A percentile compares a stretch with the other conserved stretches of the same genome.
phyloP scores from a whole-genome alignment of 2,888 invertebrate species.

The Ctenicera cuprea region DNA sequence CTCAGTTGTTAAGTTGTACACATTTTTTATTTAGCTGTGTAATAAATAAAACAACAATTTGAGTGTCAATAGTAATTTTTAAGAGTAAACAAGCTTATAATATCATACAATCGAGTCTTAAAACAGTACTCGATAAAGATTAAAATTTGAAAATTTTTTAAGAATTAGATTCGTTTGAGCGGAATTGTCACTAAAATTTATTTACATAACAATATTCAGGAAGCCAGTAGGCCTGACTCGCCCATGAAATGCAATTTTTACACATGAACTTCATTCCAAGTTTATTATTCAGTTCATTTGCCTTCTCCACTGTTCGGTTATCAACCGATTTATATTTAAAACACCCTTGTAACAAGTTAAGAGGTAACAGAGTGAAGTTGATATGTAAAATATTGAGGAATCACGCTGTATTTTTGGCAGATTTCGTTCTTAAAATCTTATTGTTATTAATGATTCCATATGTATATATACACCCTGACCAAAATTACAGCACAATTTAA shows the following conservation, averaged over 20 bases:
- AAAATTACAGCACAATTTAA: slow-evolving; percentile 44
- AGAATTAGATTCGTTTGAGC: slow-evolving; percentile 57
- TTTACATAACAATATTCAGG: slow-evolving; percentile 55
- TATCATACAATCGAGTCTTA: slow-evolving; percentile 63
- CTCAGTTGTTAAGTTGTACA: background rate
- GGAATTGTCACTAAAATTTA: slow-evolving; percentile 54
- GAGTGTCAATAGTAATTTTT: slow-evolving; percentile 63
- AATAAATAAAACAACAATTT: slow-evolving; percentile 40
- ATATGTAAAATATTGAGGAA: slow-evolving; percentile 50
- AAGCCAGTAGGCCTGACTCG: slow-evolving; percentile 43
- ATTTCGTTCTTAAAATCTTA: slow-evolving; percentile 16
- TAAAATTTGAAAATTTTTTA: slow-evolving; percentile 57
- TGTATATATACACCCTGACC: slow-evolving; percentile 37
- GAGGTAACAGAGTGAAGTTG: slow-evolving; percentile 49
- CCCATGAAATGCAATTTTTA: slow-evolving; percentile 45
- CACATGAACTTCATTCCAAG: slow-evolving; percentile 50
- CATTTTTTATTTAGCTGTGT: background rate
- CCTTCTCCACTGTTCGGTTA: background rate
- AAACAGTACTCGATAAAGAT: slow-evolving; percentile 61
- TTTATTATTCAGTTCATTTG: slow-evolving; percentile 25
- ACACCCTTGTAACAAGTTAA: slow-evolving; percentile 31
- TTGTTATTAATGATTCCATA: slow-evolving; percentile 32
- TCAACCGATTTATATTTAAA: slow-evolving; percentile 2
- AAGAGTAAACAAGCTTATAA: slow-evolving; percentile 67
- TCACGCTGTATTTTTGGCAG: slow-evolving; percentile 38